Percentiles rank a stretch among this genome's conserved stretches.
These are phyloP conservation scores for Apostichopus leukothele DNA, from an alignment of 53 echinoderm and acorn worm genomes.

Conservation along the genomic window DNA sequence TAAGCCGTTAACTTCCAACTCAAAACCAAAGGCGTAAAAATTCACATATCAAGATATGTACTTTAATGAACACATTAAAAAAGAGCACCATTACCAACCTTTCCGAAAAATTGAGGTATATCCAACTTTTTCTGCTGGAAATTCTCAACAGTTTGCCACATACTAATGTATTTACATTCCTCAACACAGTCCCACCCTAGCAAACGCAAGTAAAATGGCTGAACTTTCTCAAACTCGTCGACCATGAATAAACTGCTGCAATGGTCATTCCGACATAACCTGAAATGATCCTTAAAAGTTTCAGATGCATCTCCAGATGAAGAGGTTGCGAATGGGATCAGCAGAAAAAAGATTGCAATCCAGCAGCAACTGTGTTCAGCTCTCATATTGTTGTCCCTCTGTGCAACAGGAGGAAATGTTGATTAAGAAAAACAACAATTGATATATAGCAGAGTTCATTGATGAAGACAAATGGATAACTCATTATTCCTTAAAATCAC, in stretches of 20 bases:
- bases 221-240: slow-evolving; percentile 49
- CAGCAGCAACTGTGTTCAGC: background rate
- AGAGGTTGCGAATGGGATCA: background rate
- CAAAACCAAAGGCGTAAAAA: too few species aligned
- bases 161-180: slow-evolving; percentile 76
- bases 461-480: too few species aligned
- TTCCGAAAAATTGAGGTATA: slow-evolving; percentile 91
- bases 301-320: slow-evolving; percentile 64
- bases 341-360: background rate
- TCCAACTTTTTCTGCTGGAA: background rate
- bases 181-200: slow-evolving; percentile 77
- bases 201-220: slow-evolving; percentile 56
- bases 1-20: too few species aligned
- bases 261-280: slow-evolving; percentile 60
- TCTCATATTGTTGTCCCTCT: background rate
- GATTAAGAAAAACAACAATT: too few species aligned
- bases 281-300: slow-evolving; percentile 53
- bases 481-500: too few species aligned
- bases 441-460: too few species aligned
- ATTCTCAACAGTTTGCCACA: slow-evolving; percentile 75
- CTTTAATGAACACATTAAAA: background rate
- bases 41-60: too few species aligned
- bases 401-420: background rate
- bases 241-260: slow-evolving; percentile 55
- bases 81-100: slow-evolving; percentile 54